Evolutionary conservation across 2,113 vertebrate species (phyloP).

Genomic region (Syngnathus typhle): DNA sequence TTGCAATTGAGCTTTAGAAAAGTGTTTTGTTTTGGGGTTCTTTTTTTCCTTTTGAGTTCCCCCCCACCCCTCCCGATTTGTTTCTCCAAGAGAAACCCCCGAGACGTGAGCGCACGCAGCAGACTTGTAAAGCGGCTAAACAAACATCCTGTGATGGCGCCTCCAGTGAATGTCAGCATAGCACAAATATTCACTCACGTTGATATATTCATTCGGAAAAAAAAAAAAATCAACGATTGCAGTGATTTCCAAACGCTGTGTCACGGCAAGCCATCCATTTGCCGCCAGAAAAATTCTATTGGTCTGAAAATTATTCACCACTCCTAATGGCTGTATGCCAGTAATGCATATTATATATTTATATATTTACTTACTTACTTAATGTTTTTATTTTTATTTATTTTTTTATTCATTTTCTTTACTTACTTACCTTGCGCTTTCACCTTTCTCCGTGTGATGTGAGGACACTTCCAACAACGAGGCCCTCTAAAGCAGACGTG

Average conservation of each 20-base stretch:
- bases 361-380: no score
- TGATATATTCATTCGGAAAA: background rate
- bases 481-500: no score
- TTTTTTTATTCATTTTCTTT: no score
- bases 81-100: constrained; percentile 33
- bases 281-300: background rate
- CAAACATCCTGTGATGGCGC: constrained; percentile 14
- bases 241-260: background rate
- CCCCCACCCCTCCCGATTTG: constrained; percentile 9
- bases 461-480: no score
- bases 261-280: background rate
- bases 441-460: no score
- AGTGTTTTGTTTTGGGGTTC: constrained; percentile 14
- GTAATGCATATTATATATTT: no score
- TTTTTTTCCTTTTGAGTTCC: constrained; percentile 23
- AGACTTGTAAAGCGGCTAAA: constrained; percentile 30
- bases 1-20: constrained; percentile 24
- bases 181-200: background rate
- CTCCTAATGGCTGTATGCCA: background rate
- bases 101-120: constrained; percentile 39
- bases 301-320: no score
- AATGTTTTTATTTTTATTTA: no score
- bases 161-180: constrained; percentile 42
- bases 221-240: background rate
- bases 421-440: background rate